These are phyloP conservation scores for Onychomys torridus DNA, from an alignment of 2,797 vertebrate genomes.

Conservation along the genomic window DNA sequence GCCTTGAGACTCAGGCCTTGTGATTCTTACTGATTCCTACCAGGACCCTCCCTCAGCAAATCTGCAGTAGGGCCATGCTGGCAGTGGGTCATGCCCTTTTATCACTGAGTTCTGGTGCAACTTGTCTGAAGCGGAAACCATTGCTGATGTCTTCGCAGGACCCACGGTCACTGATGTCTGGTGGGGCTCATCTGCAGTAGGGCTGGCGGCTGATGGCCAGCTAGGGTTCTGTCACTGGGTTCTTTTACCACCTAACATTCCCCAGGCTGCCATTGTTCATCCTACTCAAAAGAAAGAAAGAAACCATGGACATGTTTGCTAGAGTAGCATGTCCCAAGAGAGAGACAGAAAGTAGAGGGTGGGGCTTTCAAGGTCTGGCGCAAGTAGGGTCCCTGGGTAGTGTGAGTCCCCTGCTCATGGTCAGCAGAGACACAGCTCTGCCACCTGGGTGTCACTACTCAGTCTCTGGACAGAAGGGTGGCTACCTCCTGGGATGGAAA, in stretches of 20 bases:
- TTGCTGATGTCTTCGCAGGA: fast-evolving
- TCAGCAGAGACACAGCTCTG: neutral
- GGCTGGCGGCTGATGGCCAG: neutral
- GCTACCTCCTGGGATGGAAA: neutral
- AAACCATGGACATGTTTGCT: neutral
- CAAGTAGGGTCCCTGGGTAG: neutral
- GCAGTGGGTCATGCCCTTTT: neutral
- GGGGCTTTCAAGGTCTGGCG: neutral
- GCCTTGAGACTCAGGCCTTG: neutral
- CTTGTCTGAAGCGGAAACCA: neutral
- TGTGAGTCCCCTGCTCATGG: neutral
- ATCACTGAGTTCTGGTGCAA: neutral
- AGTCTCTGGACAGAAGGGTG: no score
- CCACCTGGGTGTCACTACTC: neutral
- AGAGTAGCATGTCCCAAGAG: neutral
- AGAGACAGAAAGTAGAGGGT: neutral
- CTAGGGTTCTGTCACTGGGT: neutral
- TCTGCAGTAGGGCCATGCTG: neutral
- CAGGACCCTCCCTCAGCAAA: neutral
- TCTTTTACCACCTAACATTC: neutral
- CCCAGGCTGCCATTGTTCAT: neutral
- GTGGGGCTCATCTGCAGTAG: neutral
- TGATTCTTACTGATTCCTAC: no score
- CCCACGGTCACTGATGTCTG: neutral
- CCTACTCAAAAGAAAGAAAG: neutral